Percentiles rank a stretch among this genome's conserved stretches.
Conservation (phyloP, 2,888 invertebrate genomes). For the Sinopyrophorus schimmeli region DNA sequence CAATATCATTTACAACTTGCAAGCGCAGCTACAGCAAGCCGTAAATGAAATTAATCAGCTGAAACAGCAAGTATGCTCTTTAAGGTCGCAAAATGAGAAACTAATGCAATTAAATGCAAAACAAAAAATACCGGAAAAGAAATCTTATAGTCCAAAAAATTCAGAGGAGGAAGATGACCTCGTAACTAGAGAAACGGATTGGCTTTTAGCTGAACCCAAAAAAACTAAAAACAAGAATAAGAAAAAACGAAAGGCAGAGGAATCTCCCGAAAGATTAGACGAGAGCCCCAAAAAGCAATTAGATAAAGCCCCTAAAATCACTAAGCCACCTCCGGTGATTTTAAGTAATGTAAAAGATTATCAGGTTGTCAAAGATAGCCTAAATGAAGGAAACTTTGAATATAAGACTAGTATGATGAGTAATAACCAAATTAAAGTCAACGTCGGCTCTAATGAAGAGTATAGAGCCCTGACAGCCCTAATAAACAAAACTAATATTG, state of each 20-base stretch:
- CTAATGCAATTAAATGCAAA: conserved; percentile 3
- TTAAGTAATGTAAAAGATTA: conserved; percentile 18
- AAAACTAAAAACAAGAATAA: conserved; percentile 9
- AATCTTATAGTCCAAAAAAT: conserved; percentile 11
- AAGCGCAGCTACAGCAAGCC: conserved; percentile 7
- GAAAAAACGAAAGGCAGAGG: conserved; percentile 5
- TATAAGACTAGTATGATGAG: conserved; percentile 17
- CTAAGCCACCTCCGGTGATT: conserved; percentile 19
- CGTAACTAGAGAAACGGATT: conserved; percentile 13
- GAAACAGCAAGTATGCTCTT: conserved; percentile 3
- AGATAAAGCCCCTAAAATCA: too few species aligned
- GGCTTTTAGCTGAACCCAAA: too few species aligned
- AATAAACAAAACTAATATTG: conserved; percentile 13
- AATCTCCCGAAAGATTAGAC: conserved; percentile 3
- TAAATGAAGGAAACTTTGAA: conserved; percentile 3
- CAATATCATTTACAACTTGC: conserved; percentile 1
- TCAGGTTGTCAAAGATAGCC: conserved; percentile 6
- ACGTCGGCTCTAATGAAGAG: conserved; percentile 15
- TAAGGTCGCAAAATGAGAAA: conserved; percentile 5
- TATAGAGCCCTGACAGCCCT: conserved; percentile 3
- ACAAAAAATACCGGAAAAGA: neutral
- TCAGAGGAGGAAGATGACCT: conserved; percentile 6
- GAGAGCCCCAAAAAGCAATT: conserved; percentile 1
- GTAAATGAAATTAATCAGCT: conserved; percentile 11
- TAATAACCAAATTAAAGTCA: conserved; percentile 12